Evolutionary conservation across 2,888 invertebrate genomes (phyloP).

Genomic region (Opisthograptis luteolata): DNA sequence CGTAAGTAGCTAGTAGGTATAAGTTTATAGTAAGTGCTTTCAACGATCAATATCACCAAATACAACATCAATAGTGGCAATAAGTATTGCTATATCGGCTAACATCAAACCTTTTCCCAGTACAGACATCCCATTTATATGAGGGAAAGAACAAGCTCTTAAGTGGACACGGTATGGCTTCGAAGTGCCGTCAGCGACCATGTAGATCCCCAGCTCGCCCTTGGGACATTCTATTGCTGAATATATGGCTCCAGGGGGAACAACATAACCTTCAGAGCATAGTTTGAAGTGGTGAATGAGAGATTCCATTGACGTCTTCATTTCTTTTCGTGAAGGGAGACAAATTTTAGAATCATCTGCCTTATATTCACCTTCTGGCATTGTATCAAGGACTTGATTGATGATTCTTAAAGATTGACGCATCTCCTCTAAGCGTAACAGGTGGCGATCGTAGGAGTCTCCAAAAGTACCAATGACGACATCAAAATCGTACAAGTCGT

Average conservation of each 20-base stretch:
- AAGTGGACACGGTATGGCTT: constrained; percentile 88
- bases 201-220: constrained; percentile 93
- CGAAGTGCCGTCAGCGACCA: constrained; percentile 93
- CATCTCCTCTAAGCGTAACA: constrained; percentile 88
- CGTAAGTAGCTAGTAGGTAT: not conserved
- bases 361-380: constrained; percentile 91
- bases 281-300: constrained; percentile 96
- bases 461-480: constrained; percentile 92
- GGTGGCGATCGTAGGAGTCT: constrained; percentile 92
- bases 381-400: constrained; percentile 91
- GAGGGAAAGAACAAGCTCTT: constrained; percentile 84
- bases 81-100: constrained; percentile 91
- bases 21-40: too few species aligned
- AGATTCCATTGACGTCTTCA: constrained; percentile 95
- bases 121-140: constrained; percentile 86
- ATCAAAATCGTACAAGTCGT: constrained; percentile 93
- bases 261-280: constrained; percentile 91
- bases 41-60: constrained; percentile 20
- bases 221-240: constrained; percentile 93
- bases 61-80: constrained; percentile 80
- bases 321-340: constrained; percentile 89
- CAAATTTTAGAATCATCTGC: constrained; percentile 92
- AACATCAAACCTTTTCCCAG: constrained; percentile 87
- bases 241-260: constrained; percentile 94
- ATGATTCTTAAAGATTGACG: constrained; percentile 91